Conservation (phyloP, 2,113 vertebrate genomes). For the Chloebia gouldiae region DNA sequence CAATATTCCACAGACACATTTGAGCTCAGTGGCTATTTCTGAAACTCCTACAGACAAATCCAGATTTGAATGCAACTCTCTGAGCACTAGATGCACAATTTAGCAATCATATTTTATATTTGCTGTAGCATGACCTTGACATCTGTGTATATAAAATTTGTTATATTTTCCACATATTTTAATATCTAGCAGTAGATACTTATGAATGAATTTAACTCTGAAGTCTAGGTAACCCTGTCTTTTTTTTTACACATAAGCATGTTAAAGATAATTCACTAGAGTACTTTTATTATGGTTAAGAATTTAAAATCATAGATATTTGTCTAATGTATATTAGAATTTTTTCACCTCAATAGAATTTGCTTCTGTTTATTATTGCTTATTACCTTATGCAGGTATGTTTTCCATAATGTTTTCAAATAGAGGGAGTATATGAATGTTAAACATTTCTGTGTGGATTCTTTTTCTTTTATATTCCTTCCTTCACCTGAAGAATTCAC, state of each 20-base stretch:
- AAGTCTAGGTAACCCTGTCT: not conserved
- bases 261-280: not conserved
- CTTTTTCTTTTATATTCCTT: not conserved
- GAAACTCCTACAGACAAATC: not conserved
- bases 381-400: not conserved
- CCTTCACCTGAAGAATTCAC: not conserved
- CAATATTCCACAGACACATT: not conserved
- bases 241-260: not conserved
- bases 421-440: not conserved
- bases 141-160: not conserved
- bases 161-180: not conserved
- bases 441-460: not conserved
- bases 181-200: not conserved
- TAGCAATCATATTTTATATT: constrained; percentile 7
- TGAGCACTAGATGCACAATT: not conserved
- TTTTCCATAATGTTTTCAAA: not conserved
- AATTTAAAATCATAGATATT: not conserved
- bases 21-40: not conserved
- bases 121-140: not conserved
- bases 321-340: rapidly evolving
- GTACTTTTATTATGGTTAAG: not conserved
- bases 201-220: not conserved
- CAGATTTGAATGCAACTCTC: not conserved
- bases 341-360: rapidly evolving
- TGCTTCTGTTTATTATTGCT: not conserved